These are phyloP conservation scores for Trichechus manatus DNA, from an alignment of 2,113 vertebrate genomes.

Conservation along the genomic window DNA sequence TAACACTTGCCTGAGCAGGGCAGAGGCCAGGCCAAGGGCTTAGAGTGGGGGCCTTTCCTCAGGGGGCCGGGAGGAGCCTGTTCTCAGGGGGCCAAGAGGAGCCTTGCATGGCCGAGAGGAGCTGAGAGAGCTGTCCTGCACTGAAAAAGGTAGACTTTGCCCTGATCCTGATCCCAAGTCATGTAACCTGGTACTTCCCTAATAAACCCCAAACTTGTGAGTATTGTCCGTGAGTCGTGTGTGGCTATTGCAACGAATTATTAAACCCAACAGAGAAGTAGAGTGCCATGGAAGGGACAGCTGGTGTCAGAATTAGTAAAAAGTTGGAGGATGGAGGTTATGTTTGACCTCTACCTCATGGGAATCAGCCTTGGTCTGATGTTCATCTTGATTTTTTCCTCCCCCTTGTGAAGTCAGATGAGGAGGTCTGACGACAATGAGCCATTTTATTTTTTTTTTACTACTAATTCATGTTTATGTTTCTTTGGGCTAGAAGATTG, in stretches of 20 bases:
- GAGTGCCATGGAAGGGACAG: too few species aligned
- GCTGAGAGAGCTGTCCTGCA: not conserved
- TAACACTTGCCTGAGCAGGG: too few species aligned
- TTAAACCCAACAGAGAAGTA: not conserved
- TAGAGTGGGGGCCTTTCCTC: too few species aligned
- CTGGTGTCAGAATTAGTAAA: not conserved
- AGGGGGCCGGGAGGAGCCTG: too few species aligned
- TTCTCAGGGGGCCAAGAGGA: too few species aligned
- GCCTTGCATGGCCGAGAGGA: not conserved
- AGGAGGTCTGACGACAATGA: not conserved
- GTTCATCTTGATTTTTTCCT: not conserved
- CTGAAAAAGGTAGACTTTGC: not conserved
- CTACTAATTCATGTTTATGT: not conserved
- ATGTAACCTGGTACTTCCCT: too few species aligned
- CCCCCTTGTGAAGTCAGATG: not conserved
- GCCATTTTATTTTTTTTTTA: not conserved
- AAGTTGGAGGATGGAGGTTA: not conserved
- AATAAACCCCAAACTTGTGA: too few species aligned
- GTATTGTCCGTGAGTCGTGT: too few species aligned
- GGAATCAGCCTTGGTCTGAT: not conserved
- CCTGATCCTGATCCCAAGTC: too few species aligned
- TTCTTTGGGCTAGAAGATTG: not conserved
- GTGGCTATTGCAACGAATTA: too few species aligned
- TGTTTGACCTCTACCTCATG: not conserved
- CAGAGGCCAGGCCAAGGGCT: too few species aligned